These are phyloP conservation scores for Dreissena polymorpha DNA, from an alignment of 1,140 invertebrate genomes.

Conservation along the genomic window DNA sequence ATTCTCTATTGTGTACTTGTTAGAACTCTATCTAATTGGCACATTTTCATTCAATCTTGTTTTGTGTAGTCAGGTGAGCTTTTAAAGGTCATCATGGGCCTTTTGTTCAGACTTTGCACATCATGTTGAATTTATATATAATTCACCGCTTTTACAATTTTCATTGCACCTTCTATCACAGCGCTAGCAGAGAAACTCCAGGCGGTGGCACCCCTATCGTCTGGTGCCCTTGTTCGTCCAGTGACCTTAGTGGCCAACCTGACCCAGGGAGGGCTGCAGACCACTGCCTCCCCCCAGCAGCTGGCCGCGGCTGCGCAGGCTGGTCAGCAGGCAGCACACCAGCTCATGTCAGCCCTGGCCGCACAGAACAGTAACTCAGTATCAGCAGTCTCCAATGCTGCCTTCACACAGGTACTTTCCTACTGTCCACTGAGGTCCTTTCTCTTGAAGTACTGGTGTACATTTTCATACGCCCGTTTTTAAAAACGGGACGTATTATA, in stretches of 20 bases:
- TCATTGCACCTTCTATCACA: slow-evolving; percentile 2
- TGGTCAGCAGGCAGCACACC: slow-evolving; percentile 58
- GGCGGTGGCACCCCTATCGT: slow-evolving; percentile 54
- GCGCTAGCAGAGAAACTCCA: slow-evolving; percentile 60
- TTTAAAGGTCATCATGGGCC: too few species aligned
- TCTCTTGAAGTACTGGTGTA: too few species aligned
- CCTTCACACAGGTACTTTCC: not conserved
- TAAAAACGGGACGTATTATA: too few species aligned
- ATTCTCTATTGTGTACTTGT: too few species aligned
- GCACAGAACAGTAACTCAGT: slow-evolving; percentile 46
- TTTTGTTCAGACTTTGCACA: too few species aligned
- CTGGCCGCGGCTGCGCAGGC: slow-evolving; percentile 37
- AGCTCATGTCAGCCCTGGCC: slow-evolving; percentile 47
- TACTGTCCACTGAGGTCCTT: too few species aligned
- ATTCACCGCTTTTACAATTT: too few species aligned
- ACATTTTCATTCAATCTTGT: too few species aligned
- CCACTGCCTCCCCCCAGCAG: slow-evolving; percentile 61
- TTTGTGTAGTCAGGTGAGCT: too few species aligned
- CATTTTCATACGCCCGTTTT: too few species aligned
- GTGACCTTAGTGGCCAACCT: slow-evolving; percentile 50
- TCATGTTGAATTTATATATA: too few species aligned
- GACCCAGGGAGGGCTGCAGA: slow-evolving; percentile 53
- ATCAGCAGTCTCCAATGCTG: slow-evolving; percentile 10
- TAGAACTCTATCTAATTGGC: too few species aligned
- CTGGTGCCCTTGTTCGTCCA: slow-evolving; percentile 34